Conservation (phyloP, 1,140 invertebrate species). For the Papilio aristodemus region DNA sequence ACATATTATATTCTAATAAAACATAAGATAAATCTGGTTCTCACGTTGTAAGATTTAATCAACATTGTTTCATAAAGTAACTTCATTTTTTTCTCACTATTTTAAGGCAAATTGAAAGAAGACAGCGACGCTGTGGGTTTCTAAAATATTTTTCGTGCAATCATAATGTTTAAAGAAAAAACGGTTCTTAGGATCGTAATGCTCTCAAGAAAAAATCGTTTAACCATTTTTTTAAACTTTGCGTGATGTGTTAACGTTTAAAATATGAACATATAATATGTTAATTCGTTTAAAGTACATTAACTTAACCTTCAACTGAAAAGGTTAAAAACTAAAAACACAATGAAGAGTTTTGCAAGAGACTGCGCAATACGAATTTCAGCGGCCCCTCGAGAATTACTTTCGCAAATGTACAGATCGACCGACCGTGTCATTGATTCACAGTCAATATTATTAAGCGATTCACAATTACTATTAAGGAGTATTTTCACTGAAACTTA, state of each 20-base stretch:
- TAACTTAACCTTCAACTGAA: constrained; percentile 13
- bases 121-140: neutral
- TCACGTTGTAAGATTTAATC: neutral
- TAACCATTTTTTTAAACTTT: neutral
- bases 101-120: neutral
- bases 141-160: neutral
- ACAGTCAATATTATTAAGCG: neutral
- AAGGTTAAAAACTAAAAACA: constrained; percentile 10
- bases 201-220: too few relatives aligned
- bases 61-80: neutral
- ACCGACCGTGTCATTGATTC: constrained; percentile 20
- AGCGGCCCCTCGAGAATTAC: constrained; percentile 18
- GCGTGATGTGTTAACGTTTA: neutral
- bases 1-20: neutral
- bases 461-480: neutral
- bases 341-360: constrained; percentile 27
- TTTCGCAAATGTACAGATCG: constrained; percentile 6
- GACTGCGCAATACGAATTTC: constrained; percentile 11
- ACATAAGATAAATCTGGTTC: neutral
- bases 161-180: neutral
- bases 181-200: too few relatives aligned
- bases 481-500: neutral
- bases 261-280: constrained; percentile 2
- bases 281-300: neutral
- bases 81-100: constrained; percentile 3